Conservation (phyloP, 2,113 vertebrate species). For the Rissa tridactyla region DNA sequence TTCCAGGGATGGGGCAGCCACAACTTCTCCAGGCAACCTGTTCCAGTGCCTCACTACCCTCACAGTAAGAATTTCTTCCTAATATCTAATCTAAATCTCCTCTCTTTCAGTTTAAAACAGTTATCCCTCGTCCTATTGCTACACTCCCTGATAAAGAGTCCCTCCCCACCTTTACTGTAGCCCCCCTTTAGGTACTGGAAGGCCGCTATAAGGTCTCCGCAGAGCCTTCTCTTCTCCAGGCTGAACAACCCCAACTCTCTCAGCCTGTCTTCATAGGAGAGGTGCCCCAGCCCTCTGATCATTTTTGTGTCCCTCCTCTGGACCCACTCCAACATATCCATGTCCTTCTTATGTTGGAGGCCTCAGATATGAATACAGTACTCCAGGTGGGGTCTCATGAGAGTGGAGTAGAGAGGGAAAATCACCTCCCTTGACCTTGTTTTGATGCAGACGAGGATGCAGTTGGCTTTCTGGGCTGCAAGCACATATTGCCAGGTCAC, state of each 20-base stretch:
- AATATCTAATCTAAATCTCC: too few species aligned
- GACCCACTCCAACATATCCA: neutral
- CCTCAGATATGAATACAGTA: neutral
- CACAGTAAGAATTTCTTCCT: too few species aligned
- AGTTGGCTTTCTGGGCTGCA: neutral
- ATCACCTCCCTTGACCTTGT: neutral
- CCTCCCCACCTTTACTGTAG: too few species aligned
- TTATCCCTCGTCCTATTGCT: too few species aligned
- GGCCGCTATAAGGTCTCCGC: neutral
- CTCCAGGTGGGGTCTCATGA: neutral
- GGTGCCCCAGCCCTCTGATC: too few species aligned
- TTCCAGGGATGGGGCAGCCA: too few species aligned
- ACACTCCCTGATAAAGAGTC: too few species aligned
- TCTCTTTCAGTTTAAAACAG: too few species aligned
- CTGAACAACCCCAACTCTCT: too few species aligned
- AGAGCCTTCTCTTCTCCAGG: neutral
- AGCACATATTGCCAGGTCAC: neutral
- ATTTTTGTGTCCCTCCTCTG: neutral
- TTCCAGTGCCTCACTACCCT: too few species aligned
- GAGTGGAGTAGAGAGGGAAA: neutral
- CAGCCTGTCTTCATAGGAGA: too few species aligned
- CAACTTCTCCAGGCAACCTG: too few species aligned
- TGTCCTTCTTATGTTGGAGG: neutral
- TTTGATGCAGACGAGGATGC: neutral
- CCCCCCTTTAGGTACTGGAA: neutral